phyloP scores from a whole-genome alignment of 2,888 invertebrate species.

The Cerceris rybyensis region DNA sequence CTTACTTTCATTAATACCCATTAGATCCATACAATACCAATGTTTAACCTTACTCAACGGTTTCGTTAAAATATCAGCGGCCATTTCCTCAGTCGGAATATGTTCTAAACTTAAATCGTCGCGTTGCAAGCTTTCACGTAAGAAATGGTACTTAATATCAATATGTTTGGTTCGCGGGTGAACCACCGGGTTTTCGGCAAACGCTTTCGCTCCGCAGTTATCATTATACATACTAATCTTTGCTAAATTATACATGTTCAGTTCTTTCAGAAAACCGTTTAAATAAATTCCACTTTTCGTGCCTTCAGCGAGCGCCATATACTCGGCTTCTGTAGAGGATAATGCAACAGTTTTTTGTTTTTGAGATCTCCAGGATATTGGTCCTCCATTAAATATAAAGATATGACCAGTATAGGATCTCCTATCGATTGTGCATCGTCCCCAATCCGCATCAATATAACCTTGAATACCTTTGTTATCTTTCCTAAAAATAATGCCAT shows the following conservation, averaged over 20 bases:
- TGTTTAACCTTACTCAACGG: too few relatives aligned
- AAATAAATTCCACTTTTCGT: not conserved
- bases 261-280: not conserved
- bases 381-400: not conserved
- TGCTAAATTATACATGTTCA: not conserved
- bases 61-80: not conserved
- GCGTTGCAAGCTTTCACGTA: not conserved
- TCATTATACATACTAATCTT: not conserved
- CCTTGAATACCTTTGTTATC: not conserved
- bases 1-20: too few relatives aligned
- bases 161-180: slow-evolving; percentile 8
- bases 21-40: too few relatives aligned
- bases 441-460: slow-evolving; percentile 19
- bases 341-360: not conserved
- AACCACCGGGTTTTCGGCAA: not conserved
- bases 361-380: not conserved
- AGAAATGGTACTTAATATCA: slow-evolving; percentile 2
- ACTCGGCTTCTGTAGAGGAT: too few relatives aligned
- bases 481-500: not conserved
- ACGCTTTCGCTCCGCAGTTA: not conserved
- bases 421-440: not conserved
- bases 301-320: slow-evolving; percentile 12
- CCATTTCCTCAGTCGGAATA: not conserved
- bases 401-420: slow-evolving; percentile 7
- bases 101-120: not conserved